Conservation (phyloP, 2,888 invertebrate genomes). For the Eupsilia transversa region DNA sequence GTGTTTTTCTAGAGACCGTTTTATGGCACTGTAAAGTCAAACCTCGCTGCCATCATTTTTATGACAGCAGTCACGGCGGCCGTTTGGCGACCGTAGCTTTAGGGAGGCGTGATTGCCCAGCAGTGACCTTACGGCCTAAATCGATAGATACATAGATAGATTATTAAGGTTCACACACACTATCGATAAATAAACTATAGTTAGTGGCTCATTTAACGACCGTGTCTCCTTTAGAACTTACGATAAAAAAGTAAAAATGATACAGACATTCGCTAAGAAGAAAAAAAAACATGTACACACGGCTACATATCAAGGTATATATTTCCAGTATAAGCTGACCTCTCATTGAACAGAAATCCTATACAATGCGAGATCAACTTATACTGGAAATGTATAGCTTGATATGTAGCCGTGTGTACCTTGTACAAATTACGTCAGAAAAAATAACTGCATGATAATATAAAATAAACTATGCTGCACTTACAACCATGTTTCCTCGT, state of each 20-base stretch:
- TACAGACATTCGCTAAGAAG: not conserved
- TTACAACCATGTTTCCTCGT: not conserved
- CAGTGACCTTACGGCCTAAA: not conserved
- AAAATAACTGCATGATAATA: slow-evolving; percentile 12
- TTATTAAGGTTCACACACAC: not conserved
- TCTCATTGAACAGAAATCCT: too few relatives aligned
- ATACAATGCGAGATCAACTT: too few relatives aligned
- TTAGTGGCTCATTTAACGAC: not conserved
- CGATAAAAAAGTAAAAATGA: not conserved
- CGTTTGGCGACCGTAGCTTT: not conserved
- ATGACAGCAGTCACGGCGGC: not conserved
- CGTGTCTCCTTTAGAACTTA: not conserved
- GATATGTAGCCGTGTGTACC: too few relatives aligned
- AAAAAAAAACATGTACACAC: too few relatives aligned
- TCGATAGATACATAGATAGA: not conserved
- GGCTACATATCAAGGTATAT: too few relatives aligned
- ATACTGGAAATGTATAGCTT: too few relatives aligned
- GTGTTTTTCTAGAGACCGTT: not conserved
- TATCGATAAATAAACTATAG: not conserved
- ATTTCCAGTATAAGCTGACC: too few relatives aligned
- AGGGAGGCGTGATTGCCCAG: not conserved
- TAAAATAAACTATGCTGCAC: slow-evolving; percentile 13
- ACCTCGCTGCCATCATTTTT: not conserved
- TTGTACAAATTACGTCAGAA: not conserved
- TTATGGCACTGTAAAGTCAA: not conserved